These are phyloP conservation scores for Hyposoter didymator DNA, from an alignment of 2,888 invertebrate species.

Conservation along the genomic window DNA sequence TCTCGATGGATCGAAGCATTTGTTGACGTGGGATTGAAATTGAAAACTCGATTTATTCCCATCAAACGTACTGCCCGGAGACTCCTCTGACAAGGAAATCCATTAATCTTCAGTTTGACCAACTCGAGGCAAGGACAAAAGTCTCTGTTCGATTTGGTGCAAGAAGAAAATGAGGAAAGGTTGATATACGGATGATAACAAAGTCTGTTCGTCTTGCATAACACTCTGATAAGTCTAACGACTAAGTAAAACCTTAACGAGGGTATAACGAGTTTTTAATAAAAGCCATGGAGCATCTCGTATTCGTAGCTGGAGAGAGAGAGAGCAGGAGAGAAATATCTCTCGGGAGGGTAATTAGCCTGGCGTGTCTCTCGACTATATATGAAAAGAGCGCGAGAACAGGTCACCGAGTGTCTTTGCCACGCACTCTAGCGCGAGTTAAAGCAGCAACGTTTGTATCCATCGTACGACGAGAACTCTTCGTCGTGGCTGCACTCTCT, in stretches of 20 bases:
- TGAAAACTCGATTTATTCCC: neutral
- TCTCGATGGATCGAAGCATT: neutral
- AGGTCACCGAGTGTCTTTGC: constrained; percentile 60
- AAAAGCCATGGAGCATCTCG: constrained; percentile 38
- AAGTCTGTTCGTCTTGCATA: neutral
- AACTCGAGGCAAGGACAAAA: neutral
- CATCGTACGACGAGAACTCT: neutral
- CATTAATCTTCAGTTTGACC: neutral
- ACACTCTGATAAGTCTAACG: constrained; percentile 43
- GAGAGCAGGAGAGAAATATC: neutral
- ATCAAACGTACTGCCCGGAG: neutral
- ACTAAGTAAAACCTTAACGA: constrained; percentile 62
- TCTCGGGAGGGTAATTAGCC: constrained; percentile 65
- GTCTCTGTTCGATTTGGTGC: neutral
- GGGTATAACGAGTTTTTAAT: constrained; percentile 67
- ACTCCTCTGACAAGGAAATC: neutral
- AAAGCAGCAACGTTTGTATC: neutral
- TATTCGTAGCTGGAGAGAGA: neutral
- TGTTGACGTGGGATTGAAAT: neutral
- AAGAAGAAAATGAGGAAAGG: neutral
- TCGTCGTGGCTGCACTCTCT: constrained; percentile 5
- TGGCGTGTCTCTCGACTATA: constrained; percentile 20
- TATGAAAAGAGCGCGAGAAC: constrained; percentile 48
- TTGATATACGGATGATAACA: neutral
- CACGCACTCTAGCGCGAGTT: constrained; percentile 34